Evolutionary conservation across 2,113 vertebrate species (phyloP).

Genomic region (Budorcas taxicolor): DNA sequence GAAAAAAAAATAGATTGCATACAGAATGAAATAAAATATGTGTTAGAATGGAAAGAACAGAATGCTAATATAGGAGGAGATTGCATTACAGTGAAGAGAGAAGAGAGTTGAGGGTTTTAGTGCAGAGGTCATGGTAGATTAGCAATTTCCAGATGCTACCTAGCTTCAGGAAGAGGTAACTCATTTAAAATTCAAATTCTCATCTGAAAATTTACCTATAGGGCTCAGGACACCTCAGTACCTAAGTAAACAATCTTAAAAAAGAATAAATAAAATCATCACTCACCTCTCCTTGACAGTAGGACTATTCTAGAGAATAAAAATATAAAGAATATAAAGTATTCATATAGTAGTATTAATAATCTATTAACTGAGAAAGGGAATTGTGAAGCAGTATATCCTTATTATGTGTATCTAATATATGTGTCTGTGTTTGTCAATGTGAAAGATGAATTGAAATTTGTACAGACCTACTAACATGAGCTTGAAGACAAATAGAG

Average conservation of each 20-base stretch:
- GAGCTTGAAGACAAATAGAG: not conserved
- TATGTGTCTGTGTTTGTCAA: not conserved
- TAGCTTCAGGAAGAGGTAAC: not conserved
- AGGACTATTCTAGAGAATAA: not conserved
- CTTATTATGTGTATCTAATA: not conserved
- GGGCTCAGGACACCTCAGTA: not conserved
- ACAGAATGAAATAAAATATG: not conserved
- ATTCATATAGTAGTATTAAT: not conserved
- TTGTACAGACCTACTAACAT: not conserved
- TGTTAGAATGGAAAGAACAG: not conserved
- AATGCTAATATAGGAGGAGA: not conserved
- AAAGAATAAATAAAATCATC: not conserved
- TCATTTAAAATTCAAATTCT: not conserved
- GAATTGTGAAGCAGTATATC: not conserved
- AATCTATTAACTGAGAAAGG: not conserved
- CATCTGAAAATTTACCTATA: not conserved
- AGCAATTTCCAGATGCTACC: not conserved
- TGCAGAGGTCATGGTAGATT: not conserved
- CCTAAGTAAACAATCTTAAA: not conserved
- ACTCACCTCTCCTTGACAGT: not conserved
- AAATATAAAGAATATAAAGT: not conserved
- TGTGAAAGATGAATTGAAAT: not conserved
- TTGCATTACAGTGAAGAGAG: not conserved
- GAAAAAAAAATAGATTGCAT: not conserved
- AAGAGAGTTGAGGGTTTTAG: not conserved